phyloP scores from a whole-genome alignment of 2,113 vertebrate species.

The Ploceus nigricollis region DNA sequence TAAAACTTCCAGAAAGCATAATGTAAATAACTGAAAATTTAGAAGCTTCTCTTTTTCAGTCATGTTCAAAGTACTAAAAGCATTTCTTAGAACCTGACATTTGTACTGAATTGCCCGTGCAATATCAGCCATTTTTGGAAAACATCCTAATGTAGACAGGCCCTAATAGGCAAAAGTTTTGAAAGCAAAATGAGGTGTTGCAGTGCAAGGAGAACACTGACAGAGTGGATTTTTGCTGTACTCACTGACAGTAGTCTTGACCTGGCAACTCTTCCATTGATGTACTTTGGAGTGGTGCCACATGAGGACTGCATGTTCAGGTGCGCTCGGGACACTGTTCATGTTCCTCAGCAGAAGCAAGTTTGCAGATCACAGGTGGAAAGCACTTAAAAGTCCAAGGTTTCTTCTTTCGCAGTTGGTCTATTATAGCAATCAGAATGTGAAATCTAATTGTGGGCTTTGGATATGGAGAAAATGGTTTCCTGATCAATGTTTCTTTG shows the following conservation, averaged over 20 bases:
- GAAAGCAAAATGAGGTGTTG: neutral
- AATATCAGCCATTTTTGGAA: neutral
- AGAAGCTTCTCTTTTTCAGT: neutral
- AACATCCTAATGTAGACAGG: neutral
- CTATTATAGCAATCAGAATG: neutral
- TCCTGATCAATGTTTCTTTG: neutral
- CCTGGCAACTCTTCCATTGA: neutral
- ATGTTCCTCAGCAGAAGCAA: neutral
- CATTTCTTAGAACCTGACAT: neutral
- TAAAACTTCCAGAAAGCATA: slow-evolving; percentile 3
- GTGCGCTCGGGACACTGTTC: neutral
- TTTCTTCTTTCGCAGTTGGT: neutral
- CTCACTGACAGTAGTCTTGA: neutral
- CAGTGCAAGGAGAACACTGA: neutral
- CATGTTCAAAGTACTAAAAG: neutral
- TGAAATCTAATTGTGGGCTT: neutral
- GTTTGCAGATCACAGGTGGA: neutral
- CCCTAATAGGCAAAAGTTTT: neutral
- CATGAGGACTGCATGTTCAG: neutral
- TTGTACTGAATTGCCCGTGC: neutral
- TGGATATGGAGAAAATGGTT: neutral
- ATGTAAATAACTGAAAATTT: neutral
- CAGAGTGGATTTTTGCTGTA: neutral
- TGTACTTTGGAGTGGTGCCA: neutral
- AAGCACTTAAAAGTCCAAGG: neutral